These are phyloP conservation scores for Hydrotaea cyrtoneurina DNA, from an alignment of 2,888 invertebrate species.

Conservation along the genomic window DNA sequence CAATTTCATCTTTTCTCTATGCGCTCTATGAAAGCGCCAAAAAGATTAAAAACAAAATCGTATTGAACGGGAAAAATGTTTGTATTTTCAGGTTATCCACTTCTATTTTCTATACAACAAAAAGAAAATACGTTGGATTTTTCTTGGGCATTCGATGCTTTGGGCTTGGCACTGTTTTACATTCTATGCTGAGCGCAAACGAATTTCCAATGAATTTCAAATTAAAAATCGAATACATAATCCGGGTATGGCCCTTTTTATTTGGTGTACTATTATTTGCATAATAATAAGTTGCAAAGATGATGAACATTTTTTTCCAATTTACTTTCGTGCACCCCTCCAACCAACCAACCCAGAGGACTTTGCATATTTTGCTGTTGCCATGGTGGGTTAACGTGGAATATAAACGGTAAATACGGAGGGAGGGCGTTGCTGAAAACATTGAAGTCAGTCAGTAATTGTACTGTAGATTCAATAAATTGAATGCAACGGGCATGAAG, in stretches of 20 bases:
- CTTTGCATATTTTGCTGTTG: conserved; percentile 53
- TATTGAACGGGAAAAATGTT: background rate
- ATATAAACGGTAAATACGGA: no score
- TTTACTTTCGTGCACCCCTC: conserved; percentile 26
- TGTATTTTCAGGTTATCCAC: background rate
- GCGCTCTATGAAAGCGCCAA: background rate
- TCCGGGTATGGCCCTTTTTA: conserved; percentile 52
- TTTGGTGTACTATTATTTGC: conserved; percentile 60
- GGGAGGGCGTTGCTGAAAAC: background rate
- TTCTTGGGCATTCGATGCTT: conserved; percentile 15
- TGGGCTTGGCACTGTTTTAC: conserved; percentile 26
- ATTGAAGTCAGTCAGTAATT: conserved; percentile 8
- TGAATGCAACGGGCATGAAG: conserved; percentile 42
- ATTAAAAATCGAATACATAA: conserved; percentile 68
- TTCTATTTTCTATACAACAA: background rate
- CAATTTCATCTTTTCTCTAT: background rate
- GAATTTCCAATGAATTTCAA: conserved; percentile 60
- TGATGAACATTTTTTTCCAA: conserved; percentile 54
- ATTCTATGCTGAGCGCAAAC: conserved; percentile 52
- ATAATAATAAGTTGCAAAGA: conserved; percentile 65
- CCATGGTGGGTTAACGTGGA: background rate
- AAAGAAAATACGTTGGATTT: background rate
- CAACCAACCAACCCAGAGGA: conserved; percentile 28
- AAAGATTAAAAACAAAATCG: background rate
- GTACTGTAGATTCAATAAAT: conserved; percentile 7